These are phyloP conservation scores for Riparia riparia DNA, from an alignment of 2,113 vertebrate genomes.

Conservation along the genomic window DNA sequence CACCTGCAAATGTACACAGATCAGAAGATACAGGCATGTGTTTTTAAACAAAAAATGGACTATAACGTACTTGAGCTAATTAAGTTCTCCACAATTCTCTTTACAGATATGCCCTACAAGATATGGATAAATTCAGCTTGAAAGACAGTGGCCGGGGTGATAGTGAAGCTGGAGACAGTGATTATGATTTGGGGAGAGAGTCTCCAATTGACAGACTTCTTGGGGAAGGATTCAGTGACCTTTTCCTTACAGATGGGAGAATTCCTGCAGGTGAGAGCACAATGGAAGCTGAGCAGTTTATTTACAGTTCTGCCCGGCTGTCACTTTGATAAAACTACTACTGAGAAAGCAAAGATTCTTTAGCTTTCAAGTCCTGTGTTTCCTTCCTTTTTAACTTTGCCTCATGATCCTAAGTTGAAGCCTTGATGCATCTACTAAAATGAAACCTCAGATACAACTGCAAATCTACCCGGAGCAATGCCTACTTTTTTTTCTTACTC, in stretches of 20 bases:
- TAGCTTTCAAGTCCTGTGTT: neutral
- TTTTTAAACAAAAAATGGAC: neutral
- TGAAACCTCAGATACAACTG: neutral
- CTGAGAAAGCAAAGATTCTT: conserved; percentile 38
- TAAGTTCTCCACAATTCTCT: conserved; percentile 16
- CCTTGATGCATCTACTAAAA: neutral
- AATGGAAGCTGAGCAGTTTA: conserved; percentile 23
- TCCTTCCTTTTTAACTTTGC: conserved; percentile 1
- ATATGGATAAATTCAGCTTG: conserved; percentile 99
- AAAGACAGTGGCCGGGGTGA: conserved; percentile 98
- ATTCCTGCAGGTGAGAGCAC: conserved; percentile 90
- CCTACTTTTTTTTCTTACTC: neutral
- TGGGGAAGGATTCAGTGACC: conserved; percentile 95
- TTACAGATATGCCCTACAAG: conserved; percentile 93
- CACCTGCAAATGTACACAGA: rapidly evolving
- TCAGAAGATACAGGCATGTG: neutral
- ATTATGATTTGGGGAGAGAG: conserved; percentile 95
- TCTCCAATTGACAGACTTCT: conserved; percentile 95
- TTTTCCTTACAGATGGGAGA: conserved; percentile 92
- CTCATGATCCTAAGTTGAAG: neutral
- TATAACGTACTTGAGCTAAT: rapidly evolving
- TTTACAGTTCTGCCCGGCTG: conserved; percentile 50
- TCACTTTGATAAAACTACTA: conserved; percentile 23
- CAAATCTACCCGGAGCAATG: neutral
- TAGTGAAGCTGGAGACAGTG: conserved; percentile 98